Evolutionary conservation across 2,797 vertebrate species (phyloP).

Genomic region (Micromesistius poutassou): DNA sequence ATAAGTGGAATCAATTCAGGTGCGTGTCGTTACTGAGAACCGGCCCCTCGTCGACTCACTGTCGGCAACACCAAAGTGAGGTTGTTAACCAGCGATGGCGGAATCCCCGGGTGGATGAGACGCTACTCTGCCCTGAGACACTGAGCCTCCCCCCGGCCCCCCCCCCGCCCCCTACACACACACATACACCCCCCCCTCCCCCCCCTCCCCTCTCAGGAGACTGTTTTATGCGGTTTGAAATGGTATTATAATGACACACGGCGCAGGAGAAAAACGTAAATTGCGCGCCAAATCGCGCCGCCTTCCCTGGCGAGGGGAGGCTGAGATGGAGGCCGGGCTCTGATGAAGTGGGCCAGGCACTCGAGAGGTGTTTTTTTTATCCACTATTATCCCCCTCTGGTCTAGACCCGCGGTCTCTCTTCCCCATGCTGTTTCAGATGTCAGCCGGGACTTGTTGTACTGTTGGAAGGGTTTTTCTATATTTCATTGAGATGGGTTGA

Average conservation of each 20-base stretch:
- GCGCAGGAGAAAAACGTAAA: constrained; percentile 20
- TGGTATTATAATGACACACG: constrained; percentile 31
- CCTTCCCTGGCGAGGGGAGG: constrained; percentile 12
- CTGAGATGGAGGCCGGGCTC: constrained; percentile 33
- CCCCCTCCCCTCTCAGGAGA: constrained; percentile 43
- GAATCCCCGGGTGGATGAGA: too few relatives aligned
- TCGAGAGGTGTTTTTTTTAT: constrained; percentile 35
- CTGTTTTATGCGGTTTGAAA: constrained; percentile 48
- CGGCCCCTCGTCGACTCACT: constrained; percentile 17
- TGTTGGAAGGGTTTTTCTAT: constrained; percentile 31
- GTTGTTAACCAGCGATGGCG: constrained; percentile 35
- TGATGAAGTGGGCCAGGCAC: constrained; percentile 17
- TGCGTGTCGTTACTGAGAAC: constrained; percentile 18
- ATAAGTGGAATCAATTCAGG: constrained; percentile 22
- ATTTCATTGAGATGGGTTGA: constrained; percentile 14
- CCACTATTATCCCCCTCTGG: constrained; percentile 11
- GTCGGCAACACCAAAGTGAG: neutral
- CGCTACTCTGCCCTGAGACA: too few relatives aligned
- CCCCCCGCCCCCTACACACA: constrained; percentile 13
- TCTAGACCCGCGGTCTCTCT: constrained; percentile 31
- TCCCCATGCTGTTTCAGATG: constrained; percentile 33
- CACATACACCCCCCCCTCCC: neutral
- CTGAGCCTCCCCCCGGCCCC: too few relatives aligned
- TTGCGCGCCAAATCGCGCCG: constrained; percentile 17
- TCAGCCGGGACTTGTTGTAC: constrained; percentile 44